Evolutionary conservation across 2,888 invertebrate genomes (phyloP), one percentile per base, ranked within the genome.

Genomic region (Chesias legatella): DNA sequence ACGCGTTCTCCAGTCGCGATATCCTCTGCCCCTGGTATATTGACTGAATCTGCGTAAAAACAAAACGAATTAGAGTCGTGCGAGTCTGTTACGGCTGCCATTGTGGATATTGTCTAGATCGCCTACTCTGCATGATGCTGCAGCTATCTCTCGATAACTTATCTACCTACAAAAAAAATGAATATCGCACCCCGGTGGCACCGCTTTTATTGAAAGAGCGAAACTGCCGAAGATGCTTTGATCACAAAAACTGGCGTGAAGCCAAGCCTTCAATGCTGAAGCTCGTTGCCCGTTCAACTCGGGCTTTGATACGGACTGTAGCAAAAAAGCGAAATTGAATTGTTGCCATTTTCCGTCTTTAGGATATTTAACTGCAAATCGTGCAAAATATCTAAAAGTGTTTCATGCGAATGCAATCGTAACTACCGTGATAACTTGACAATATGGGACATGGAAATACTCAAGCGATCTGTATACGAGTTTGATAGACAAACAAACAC

Each of bases 1-100:
- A 45, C 92, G 89, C 40, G 89, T 89, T 55, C 92, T 85, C 93
- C 93, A 93, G 77, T 93, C 92, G 62, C 92, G 89, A 84, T 92
- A 92, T 29, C 92, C 92, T 57, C 89, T 83, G 64, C 90, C 90
- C 80, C 90, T 89, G 79, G 89, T 83, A 86, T 88, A 88, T 79
- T 89, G 88, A 83, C 78, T 88, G 88, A 85, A 89, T 86, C 89
- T 89, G 88, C 74, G 73, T 73, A 77, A 72, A 74, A 29, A 76
- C 75, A 49, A 65, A 34, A 20, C 25, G n/a, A 36, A 22, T 44
- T 30, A 46, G 22, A 23, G 40, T 30, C 26, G 7, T 13, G 26
- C 10, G 26, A 23, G 21, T 22, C n/a, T 5, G n/a, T 30, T 6
- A n/a, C n/a, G 17, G 10, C 8, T 27, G 22, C 10, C 10, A 17